Conservation (phyloP, 2,888 invertebrate species). For the Agonopterix alstromeriana region DNA sequence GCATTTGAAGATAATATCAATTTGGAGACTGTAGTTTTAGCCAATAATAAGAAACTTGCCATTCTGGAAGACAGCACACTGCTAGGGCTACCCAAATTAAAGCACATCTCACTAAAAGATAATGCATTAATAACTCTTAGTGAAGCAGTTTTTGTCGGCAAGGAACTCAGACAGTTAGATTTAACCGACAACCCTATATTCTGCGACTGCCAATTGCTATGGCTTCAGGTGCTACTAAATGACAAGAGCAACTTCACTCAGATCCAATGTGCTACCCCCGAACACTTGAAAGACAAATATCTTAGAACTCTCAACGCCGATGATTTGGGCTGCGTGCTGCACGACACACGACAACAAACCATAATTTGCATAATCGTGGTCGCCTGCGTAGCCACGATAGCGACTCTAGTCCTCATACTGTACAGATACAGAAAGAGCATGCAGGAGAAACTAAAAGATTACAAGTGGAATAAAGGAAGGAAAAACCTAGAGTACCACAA, state of each 20-base stretch:
- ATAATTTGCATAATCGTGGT: constrained; percentile 87
- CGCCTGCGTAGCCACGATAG: constrained; percentile 83
- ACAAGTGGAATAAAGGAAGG: constrained; percentile 87
- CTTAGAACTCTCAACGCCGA: constrained; percentile 83
- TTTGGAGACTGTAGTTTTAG: constrained; percentile 84
- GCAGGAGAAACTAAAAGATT: constrained; percentile 88
- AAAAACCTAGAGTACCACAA: constrained; percentile 94
- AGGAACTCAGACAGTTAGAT: constrained; percentile 84
- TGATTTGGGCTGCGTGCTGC: constrained; percentile 88
- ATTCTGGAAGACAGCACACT: constrained; percentile 86
- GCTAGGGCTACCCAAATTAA: constrained; percentile 86
- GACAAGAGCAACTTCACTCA: constrained; percentile 81
- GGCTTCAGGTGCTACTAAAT: constrained; percentile 85
- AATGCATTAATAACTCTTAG: constrained; percentile 85
- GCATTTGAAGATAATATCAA: constrained; percentile 89
- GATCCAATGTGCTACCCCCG: constrained; percentile 85
- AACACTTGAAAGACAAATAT: constrained; percentile 82
- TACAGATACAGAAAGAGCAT: constrained; percentile 89
- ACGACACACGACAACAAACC: constrained; percentile 87
- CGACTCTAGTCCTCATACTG: constrained; percentile 82
- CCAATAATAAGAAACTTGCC: constrained; percentile 85
- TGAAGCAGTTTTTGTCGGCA: constrained; percentile 88
- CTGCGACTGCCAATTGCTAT: constrained; percentile 88
- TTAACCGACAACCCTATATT: constrained; percentile 88
- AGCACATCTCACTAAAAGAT: constrained; percentile 85